Base-by-base conservation (phyloP, 2,888 invertebrate species). In the Polyommatus icarus region DNA sequence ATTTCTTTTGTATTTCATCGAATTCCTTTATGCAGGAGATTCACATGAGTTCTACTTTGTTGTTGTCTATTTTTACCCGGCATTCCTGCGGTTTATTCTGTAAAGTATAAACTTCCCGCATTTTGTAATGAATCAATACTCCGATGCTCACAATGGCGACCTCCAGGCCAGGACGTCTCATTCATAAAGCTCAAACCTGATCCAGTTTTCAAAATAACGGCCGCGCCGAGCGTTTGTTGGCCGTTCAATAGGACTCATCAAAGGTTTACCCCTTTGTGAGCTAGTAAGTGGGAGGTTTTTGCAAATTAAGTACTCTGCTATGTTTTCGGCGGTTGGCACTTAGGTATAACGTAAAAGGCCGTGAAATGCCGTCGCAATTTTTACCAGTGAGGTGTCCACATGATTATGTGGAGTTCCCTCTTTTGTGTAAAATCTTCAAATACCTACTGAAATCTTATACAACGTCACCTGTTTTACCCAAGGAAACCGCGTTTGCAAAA, bases 101-200 rank as follows among this genome's bases (percentile, higher is more conserved):
- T 71, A 71, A 67, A 79, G 73, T 75, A 80, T 77, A 80, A 79
- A 77, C 78, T 79, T 81, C 78, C 78, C 79, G 78, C 80, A 81
- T 79, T 78, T 78, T 78, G 71, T 78, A 59, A 78, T 81, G 79
- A 79, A 79, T 80, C 77, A 79, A 78, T 77, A 72, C 71, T 76
- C 77, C 61, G 77, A 76, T 73, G 76, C 40, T 46, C 78, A 78
- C 76, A 73, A 77, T 76, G 46, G 72, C 79, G 78, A 77, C 72
- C 77, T 77, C 67, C 76, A 10, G 50, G 76, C 87, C 84, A 81
- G 86, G 87, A 89, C 90, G 88, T 87, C 92, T 89, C 92, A 92
- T 92, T 92, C 92, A 92, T 92, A 91, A 91, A 90, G 18, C 90
- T 57, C 77, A 59, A 73, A 77, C 72, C 77, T 73, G 77, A 73